phyloP scores from a whole-genome alignment of 2,797 vertebrate genomes.

The Schizopygopsis pylzovi region DNA sequence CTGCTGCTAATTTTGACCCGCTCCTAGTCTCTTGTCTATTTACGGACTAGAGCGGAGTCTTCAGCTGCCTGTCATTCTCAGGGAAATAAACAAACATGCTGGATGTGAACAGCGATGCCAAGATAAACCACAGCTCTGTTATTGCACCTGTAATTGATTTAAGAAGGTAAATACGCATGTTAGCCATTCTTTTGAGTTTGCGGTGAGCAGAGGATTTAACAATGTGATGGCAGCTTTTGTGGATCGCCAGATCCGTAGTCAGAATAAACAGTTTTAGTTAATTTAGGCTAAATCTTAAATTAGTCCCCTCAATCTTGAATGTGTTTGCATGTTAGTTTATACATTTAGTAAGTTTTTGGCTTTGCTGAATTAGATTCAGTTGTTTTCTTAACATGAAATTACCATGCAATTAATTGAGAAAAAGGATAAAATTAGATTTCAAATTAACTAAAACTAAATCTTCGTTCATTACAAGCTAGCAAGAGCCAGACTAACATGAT shows the following conservation, averaged over 20 bases:
- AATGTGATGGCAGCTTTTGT: neutral
- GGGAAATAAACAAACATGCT: conserved; percentile 44
- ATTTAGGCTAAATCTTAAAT: neutral
- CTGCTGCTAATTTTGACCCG: conserved; percentile 51
- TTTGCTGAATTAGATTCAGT: neutral
- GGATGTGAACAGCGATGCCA: conserved; percentile 2
- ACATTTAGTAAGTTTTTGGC: neutral
- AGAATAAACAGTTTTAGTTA: neutral
- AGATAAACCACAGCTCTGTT: conserved; percentile 5
- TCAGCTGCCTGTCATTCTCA: conserved; percentile 37
- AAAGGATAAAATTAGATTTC: neutral
- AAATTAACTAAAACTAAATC: neutral
- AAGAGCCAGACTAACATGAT: neutral
- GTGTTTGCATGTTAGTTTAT: neutral
- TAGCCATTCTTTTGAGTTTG: neutral
- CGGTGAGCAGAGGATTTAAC: neutral
- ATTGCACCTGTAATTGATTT: conserved; percentile 31
- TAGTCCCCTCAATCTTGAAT: neutral
- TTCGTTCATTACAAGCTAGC: neutral
- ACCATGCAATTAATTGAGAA: neutral
- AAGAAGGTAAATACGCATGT: neutral
- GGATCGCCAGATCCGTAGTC: neutral
- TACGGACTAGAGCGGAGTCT: conserved; percentile 44
- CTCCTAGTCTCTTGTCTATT: conserved; percentile 48
- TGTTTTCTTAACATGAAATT: neutral